Percentiles rank a stretch among this genome's conserved stretches.
These are phyloP conservation scores for Pollenia griseotomentosa DNA, from an alignment of 2,888 invertebrate species.

Conservation along the genomic window DNA sequence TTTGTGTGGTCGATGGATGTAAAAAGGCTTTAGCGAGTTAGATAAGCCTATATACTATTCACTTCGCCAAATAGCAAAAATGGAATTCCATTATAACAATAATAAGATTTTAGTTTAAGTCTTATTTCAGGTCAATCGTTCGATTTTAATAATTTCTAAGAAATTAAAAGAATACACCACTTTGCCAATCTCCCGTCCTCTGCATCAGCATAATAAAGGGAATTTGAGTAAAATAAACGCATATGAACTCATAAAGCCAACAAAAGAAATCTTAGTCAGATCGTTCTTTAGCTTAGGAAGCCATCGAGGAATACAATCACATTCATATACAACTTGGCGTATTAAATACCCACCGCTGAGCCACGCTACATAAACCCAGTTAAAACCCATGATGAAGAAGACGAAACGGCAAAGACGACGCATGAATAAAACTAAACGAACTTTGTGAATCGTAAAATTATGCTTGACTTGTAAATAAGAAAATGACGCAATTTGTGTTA, in stretches of 20 bases:
- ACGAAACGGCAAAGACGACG: constrained; percentile 15
- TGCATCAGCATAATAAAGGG: not conserved
- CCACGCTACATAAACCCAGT: constrained; percentile 40
- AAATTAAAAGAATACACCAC: not conserved
- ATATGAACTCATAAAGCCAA: constrained; percentile 28
- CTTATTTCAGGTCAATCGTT: no score
- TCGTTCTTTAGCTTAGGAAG: constrained; percentile 38
- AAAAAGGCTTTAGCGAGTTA: no score
- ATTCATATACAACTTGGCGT: not conserved
- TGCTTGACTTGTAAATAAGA: constrained; percentile 70
- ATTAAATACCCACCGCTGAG: constrained; percentile 61
- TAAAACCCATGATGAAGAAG: constrained; percentile 34
- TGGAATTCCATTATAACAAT: no score
- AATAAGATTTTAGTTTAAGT: no score
- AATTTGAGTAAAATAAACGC: constrained; percentile 22
- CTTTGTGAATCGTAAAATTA: constrained; percentile 68
- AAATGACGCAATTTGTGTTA: constrained; percentile 69
- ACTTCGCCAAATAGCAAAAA: no score
- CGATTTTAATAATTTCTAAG: not conserved
- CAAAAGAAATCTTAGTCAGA: constrained; percentile 24
- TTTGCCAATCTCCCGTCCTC: not conserved
- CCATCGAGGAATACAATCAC: constrained; percentile 26
- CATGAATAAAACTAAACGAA: constrained; percentile 33
- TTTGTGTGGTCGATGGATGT: no score
- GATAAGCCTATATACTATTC: no score